Evolutionary conservation across 2,113 vertebrate genomes (phyloP).

Genomic region (Archilochus colubris): DNA sequence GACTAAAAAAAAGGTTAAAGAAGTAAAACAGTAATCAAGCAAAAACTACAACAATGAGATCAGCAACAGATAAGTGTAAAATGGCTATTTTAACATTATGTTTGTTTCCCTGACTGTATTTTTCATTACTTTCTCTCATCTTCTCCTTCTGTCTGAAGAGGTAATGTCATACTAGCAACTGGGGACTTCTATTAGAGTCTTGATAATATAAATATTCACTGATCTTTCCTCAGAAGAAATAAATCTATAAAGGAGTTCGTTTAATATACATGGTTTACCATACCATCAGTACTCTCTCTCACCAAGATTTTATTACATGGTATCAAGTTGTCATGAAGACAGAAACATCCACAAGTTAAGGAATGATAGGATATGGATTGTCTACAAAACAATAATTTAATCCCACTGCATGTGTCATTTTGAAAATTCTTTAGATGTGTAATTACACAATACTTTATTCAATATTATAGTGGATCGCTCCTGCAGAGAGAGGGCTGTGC

Average conservation of each 20-base stretch:
- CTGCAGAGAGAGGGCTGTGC: neutral
- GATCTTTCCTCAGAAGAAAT: neutral
- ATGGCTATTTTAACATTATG: neutral
- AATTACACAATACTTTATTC: neutral
- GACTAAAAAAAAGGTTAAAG: neutral
- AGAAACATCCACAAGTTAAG: neutral
- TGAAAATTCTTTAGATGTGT: neutral
- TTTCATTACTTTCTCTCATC: neutral
- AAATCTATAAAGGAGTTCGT: neutral
- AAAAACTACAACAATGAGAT: neutral
- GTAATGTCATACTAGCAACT: neutral
- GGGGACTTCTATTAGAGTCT: neutral
- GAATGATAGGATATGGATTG: neutral
- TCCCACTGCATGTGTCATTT: neutral
- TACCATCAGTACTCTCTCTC: neutral
- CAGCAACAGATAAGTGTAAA: neutral
- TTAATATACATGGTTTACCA: neutral
- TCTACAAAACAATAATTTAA: neutral
- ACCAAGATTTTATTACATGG: neutral
- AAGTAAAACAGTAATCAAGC: neutral
- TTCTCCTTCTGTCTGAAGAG: neutral
- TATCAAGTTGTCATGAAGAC: neutral
- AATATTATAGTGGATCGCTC: neutral
- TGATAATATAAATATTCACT: neutral
- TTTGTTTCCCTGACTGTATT: neutral